A percentile compares a stretch with the other conserved stretches of the same genome.
phyloP scores from a whole-genome alignment of 2,888 invertebrate genomes.

The Caenorhabditis sinica region DNA sequence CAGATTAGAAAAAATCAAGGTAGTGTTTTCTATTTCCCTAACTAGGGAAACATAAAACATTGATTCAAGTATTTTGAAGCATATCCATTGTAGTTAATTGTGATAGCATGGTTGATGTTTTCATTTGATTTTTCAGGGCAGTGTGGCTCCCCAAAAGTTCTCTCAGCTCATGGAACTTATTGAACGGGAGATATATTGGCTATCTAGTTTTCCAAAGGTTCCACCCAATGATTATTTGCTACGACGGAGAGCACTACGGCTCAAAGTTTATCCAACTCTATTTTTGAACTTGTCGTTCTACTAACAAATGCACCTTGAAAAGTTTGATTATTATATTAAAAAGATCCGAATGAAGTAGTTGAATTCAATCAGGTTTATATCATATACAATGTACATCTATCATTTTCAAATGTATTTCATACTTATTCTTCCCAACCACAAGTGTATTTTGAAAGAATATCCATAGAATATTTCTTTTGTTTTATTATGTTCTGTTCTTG shows the following conservation, averaged over 20 bases:
- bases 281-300: slow-evolving; percentile 63
- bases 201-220: slow-evolving; percentile 57
- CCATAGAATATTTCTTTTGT: slow-evolving; percentile 1
- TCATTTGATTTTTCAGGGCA: slow-evolving; percentile 44
- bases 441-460: too few relatives aligned
- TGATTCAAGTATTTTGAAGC: too few relatives aligned
- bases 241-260: slow-evolving; percentile 41
- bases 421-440: too few relatives aligned
- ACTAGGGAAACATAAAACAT: too few relatives aligned
- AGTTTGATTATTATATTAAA: neutral
- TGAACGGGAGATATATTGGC: slow-evolving; percentile 54
- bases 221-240: slow-evolving; percentile 28
- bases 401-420: too few relatives aligned
- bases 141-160: slow-evolving; percentile 41
- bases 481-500: neutral
- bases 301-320: slow-evolving; percentile 14
- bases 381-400: too few relatives aligned
- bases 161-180: slow-evolving; percentile 28
- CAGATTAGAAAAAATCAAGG: slow-evolving; percentile 52
- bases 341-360: neutral
- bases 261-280: slow-evolving; percentile 56
- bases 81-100: too few relatives aligned
- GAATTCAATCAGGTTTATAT: too few relatives aligned
- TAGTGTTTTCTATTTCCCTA: neutral
- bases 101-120: too few relatives aligned